phyloP scores from a whole-genome alignment of 2,797 vertebrate genomes.

The Syngnathus acus region DNA sequence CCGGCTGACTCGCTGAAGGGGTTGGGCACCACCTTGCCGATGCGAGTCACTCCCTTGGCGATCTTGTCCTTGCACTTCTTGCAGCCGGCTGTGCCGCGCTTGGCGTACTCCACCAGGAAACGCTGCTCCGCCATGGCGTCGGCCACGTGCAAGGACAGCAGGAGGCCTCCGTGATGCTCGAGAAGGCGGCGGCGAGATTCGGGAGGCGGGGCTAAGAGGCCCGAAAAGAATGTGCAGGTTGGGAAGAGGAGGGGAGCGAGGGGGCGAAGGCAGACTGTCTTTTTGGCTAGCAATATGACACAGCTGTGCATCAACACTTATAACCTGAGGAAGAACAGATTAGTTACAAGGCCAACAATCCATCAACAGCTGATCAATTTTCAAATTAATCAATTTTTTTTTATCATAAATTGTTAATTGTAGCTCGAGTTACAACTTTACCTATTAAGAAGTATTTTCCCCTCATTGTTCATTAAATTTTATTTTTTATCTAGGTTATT shows the following conservation, averaged over 20 bases:
- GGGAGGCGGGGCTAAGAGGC: background rate
- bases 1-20: conserved; percentile 94
- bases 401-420: too few species aligned
- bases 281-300: conserved; percentile 33
- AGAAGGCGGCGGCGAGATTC: conserved; percentile 10
- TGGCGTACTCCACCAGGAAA: conserved; percentile 95
- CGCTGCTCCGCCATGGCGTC: conserved; percentile 86
- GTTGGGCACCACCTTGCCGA: conserved; percentile 93
- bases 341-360: background rate
- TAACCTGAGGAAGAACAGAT: background rate
- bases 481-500: too few species aligned
- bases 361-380: too few species aligned
- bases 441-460: too few species aligned
- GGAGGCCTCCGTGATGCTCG: background rate
- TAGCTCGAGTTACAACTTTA: too few species aligned
- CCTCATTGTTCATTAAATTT: too few species aligned
- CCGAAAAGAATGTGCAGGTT: background rate
- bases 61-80: conserved; percentile 99
- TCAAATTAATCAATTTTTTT: too few species aligned
- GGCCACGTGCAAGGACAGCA: conserved; percentile 31
- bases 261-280: conserved; percentile 13
- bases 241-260: background rate
- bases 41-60: conserved; percentile 83
- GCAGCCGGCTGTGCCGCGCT: conserved; percentile 90
- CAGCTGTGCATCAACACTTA: conserved; percentile 67